Evolutionary conservation across 2,888 invertebrate genomes (phyloP), one percentile per base, ranked within the genome.

Genomic region (Nymphalis c-album): DNA sequence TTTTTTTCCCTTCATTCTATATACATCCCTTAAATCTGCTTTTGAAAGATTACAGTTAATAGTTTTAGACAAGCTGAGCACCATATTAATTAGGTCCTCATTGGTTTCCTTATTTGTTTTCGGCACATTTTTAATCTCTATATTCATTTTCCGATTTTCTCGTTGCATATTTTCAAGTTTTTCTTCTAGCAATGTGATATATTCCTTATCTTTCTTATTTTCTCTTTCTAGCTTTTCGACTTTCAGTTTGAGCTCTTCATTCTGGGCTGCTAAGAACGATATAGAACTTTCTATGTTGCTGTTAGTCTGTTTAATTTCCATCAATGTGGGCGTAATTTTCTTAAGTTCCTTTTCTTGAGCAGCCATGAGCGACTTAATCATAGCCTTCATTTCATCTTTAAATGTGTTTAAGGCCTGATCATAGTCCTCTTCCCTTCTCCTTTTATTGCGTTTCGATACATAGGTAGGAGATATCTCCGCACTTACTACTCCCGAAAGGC

Each of bases 321-420:
- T 48, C 48, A 18, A 18, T 48, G 48, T n/a, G 48, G 18, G 18
- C 18, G n/a, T 48, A n/a, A 48, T 48, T 48, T 48, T 48, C 18
- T 48, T n/a, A 18, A n/a, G 2, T 48, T 48, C 48, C 7, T 48
- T 48, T 48, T n/a, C 7, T 48, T 48, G 48, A 8, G 48, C n/a
- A 48, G 48, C n/a, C n/a, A 48, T 18, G n/a, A 48, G n/a, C 48
- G 48, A n/a, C n/a, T 48, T 48, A n/a, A 48, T 48, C 48, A 48
- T 48, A 48, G 6, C 18, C 7, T 48, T 48, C 48, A 48, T 48
- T 48, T 48, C 18, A 48, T 48, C 18, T 48, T 48, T 48, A 48
- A 48, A 48, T 35, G 48, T 48, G n/a, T 8, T 48, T 18, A 48
- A 48, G 18, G n/a, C 18, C 50, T 50, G 20, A 51, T 5, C 20